Conservation (phyloP, 2,888 invertebrate genomes). For the Clostera curtula region DNA sequence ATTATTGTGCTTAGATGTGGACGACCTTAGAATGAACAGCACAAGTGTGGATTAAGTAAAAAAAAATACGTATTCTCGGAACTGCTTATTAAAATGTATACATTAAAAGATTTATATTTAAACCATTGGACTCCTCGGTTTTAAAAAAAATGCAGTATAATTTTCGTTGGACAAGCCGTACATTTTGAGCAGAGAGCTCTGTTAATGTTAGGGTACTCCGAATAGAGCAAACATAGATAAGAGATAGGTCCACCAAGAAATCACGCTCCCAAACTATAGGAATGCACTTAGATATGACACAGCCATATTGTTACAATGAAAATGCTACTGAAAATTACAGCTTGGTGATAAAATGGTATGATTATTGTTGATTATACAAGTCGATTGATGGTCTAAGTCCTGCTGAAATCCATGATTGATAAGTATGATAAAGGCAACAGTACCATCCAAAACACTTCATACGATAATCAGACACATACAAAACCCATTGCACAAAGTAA, state of each 20-base stretch:
- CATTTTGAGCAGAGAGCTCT: too few species aligned
- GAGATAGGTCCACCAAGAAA: slow-evolving; percentile 56
- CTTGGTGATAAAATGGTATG: too few species aligned
- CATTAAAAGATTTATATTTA: too few species aligned
- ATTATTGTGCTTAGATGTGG: too few species aligned
- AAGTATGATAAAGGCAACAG: slow-evolving; percentile 7
- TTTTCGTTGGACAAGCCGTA: too few species aligned
- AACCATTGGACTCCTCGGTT: too few species aligned
- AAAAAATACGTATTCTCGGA: too few species aligned
- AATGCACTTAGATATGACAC: slow-evolving; percentile 68
- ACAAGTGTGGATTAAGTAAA: too few species aligned
- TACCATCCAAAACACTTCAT: slow-evolving; percentile 8
- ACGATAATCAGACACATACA: slow-evolving; percentile 12
- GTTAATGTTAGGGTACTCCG: slow-evolving; percentile 25
- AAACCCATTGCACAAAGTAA: slow-evolving; percentile 6
- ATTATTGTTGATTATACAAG: too few species aligned
- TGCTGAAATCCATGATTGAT: slow-evolving; percentile 8
- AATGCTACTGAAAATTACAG: slow-evolving; percentile 14
- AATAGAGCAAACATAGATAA: slow-evolving; percentile 41
- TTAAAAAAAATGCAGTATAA: too few species aligned
- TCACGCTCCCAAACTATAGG: slow-evolving; percentile 44
- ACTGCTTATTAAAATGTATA: too few species aligned
- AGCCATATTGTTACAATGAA: slow-evolving; percentile 39
- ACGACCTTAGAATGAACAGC: too few species aligned
- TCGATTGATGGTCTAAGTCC: neutral